Percentiles rank a stretch among this genome's conserved stretches.
Evolutionary conservation across 2,888 invertebrate genomes (phyloP).

Genomic region (Diarsia rubi): DNA sequence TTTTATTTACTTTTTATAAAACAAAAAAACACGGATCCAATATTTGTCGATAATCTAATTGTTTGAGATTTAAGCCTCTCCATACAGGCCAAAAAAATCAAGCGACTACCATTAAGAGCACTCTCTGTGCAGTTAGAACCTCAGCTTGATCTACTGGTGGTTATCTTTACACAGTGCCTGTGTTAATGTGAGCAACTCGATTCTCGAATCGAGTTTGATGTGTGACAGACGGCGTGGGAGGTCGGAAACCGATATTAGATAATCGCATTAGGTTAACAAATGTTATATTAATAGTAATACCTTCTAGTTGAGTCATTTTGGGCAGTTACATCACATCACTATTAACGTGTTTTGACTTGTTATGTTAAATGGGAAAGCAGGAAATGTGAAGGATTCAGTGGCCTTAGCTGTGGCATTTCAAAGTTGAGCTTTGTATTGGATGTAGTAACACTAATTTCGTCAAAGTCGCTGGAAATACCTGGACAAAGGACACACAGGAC

Average conservation of each 20-base stretch:
- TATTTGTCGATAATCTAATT: too few relatives aligned
- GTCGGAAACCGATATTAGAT: conserved; percentile 86
- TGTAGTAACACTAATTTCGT: neutral
- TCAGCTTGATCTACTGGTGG: neutral
- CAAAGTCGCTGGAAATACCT: too few relatives aligned
- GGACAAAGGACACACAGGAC: too few relatives aligned
- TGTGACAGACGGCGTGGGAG: conserved; percentile 83
- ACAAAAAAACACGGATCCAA: too few relatives aligned
- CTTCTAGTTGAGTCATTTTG: conserved; percentile 80
- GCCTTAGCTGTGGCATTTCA: conserved; percentile 1
- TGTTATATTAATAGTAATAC: conserved; percentile 80
- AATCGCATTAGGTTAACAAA: conserved; percentile 85
- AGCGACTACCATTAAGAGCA: neutral
- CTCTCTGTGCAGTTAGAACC: neutral
- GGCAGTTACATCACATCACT: conserved; percentile 72
- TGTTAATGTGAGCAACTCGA: conserved; percentile 67
- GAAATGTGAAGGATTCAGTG: conserved; percentile 29
- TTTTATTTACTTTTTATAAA: too few relatives aligned
- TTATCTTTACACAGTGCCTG: neutral
- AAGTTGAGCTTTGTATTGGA: conserved; percentile 11
- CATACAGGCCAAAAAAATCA: neutral
- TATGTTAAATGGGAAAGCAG: conserved; percentile 48
- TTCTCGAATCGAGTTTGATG: conserved; percentile 72
- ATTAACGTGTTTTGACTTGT: conserved; percentile 44
- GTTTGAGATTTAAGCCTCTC: neutral